phyloP scores from a whole-genome alignment of 2,888 invertebrate species.

The Carterocephalus palaemon region DNA sequence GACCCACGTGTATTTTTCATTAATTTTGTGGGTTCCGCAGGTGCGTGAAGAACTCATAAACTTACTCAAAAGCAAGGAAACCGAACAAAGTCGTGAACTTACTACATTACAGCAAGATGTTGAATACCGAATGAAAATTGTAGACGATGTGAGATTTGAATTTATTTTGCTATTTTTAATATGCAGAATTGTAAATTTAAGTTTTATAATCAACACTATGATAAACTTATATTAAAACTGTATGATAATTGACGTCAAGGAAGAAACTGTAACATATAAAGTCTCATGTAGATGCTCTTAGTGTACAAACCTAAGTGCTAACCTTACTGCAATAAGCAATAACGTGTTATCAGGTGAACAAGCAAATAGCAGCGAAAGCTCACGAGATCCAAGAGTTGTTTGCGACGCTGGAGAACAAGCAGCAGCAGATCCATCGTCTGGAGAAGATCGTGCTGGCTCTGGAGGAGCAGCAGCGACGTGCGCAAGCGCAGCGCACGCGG shows the following conservation, averaged over 20 bases:
- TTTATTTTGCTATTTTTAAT: constrained; percentile 26
- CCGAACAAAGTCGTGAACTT: constrained; percentile 72
- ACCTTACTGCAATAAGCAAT: background rate
- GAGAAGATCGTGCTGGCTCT: constrained; percentile 77
- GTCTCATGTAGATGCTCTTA: too few relatives aligned
- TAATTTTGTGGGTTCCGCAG: constrained; percentile 41
- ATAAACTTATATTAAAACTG: too few relatives aligned
- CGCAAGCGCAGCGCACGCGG: constrained; percentile 79
- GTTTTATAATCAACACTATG: background rate
- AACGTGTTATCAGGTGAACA: constrained; percentile 57
- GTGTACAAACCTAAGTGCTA: too few relatives aligned
- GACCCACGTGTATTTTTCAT: too few relatives aligned
- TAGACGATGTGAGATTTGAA: constrained; percentile 63
- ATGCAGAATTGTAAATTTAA: background rate
- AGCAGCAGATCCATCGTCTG: constrained; percentile 75
- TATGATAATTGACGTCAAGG: too few relatives aligned
- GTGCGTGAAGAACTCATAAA: constrained; percentile 80
- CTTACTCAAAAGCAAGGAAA: constrained; percentile 78
- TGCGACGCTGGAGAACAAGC: constrained; percentile 72
- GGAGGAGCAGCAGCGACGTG: constrained; percentile 77
- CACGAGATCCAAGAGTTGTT: constrained; percentile 76
- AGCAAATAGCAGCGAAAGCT: constrained; percentile 72
- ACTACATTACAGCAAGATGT: constrained; percentile 62
- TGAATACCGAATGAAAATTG: constrained; percentile 69
- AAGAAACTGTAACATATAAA: too few relatives aligned